Conservation (phyloP, 2,113 vertebrate species). For the Cyanistes caeruleus region DNA sequence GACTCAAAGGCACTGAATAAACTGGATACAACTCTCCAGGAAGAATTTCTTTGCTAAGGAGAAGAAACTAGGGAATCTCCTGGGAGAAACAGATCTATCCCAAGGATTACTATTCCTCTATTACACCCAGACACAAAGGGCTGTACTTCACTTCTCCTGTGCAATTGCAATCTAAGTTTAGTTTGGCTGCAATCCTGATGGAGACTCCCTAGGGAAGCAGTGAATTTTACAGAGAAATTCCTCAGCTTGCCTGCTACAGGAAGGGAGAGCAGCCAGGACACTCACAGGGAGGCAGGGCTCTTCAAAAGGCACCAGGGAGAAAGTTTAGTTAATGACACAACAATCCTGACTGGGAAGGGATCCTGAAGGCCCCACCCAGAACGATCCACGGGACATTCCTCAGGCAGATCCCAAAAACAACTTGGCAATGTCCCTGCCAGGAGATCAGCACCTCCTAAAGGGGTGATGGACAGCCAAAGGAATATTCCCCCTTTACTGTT, state of each 20-base stretch:
- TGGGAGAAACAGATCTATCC: background rate
- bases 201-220: constrained; percentile 15
- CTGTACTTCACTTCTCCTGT: background rate
- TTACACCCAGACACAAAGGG: constrained; percentile 5
- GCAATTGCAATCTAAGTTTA: background rate
- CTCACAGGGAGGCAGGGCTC: background rate
- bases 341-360: background rate
- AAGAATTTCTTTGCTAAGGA: background rate
- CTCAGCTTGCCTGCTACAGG: background rate
- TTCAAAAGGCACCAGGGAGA: background rate
- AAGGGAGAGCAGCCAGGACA: background rate
- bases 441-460: background rate
- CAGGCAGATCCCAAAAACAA: background rate
- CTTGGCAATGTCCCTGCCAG: rapidly evolving
- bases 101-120: background rate
- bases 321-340: background rate
- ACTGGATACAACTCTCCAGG: background rate
- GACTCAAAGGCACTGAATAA: background rate
- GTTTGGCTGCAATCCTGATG: constrained; percentile 35
- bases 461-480: rapidly evolving
- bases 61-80: background rate
- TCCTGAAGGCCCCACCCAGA: background rate
- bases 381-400: rapidly evolving
- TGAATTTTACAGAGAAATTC: background rate
- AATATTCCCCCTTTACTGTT: background rate